These are phyloP conservation scores for Homarus gammarus DNA, from an alignment of 2,888 invertebrate species.

Conservation along the genomic window DNA sequence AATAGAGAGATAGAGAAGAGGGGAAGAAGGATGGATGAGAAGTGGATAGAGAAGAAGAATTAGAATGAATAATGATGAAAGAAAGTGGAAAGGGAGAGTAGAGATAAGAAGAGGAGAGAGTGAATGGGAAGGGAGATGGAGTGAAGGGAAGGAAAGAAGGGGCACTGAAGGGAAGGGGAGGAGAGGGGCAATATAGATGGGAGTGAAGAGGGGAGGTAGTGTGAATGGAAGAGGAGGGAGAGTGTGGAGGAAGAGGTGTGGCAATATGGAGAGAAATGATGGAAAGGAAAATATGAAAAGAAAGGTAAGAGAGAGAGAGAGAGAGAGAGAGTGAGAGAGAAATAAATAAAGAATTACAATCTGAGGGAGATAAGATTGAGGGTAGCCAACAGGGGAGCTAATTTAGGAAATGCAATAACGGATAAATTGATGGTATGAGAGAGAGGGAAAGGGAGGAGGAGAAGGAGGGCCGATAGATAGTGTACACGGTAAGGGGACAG, in stretches of 20 bases:
- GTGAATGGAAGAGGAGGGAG: too few relatives aligned
- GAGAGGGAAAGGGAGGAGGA: neutral
- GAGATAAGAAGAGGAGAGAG: too few relatives aligned
- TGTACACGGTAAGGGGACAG: neutral
- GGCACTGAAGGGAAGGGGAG: too few relatives aligned
- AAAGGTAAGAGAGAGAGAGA: neutral
- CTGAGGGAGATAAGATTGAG: neutral
- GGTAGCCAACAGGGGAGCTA: neutral
- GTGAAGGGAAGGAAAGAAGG: too few relatives aligned
- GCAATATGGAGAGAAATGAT: too few relatives aligned
- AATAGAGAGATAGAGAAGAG: neutral
- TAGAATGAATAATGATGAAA: too few relatives aligned
- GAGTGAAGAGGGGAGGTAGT: too few relatives aligned
- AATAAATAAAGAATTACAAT: neutral
- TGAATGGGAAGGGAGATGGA: too few relatives aligned
- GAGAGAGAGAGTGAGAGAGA: neutral
- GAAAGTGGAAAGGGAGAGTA: too few relatives aligned
- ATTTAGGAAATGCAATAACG: conserved; percentile 2
- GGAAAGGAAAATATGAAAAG: too few relatives aligned
- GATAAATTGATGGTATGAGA: neutral
- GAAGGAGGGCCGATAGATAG: neutral
- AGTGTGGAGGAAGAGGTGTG: too few relatives aligned
- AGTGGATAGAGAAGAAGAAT: neutral
- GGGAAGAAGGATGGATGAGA: neutral
- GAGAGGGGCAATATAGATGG: too few relatives aligned